phyloP scores from a whole-genome alignment of 2,113 vertebrate genomes.

The Mesoclemmys tuberculata region DNA sequence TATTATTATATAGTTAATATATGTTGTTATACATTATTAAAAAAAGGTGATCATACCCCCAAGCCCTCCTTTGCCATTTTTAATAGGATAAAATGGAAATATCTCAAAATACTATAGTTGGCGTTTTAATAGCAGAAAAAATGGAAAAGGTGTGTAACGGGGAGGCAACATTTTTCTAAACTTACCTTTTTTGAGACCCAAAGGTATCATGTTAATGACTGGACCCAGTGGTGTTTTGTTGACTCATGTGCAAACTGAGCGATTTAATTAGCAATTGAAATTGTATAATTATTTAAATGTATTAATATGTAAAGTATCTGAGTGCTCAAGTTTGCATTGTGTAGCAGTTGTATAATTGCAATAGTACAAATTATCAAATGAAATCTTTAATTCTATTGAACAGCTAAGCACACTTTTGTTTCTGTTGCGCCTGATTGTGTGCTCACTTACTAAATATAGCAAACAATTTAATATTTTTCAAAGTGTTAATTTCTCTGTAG shows the following conservation, averaged over 20 bases:
- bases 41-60: rapidly evolving
- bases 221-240: background rate
- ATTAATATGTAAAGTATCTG: background rate
- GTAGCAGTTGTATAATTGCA: background rate
- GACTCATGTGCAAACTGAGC: background rate
- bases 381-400: background rate
- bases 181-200: rapidly evolving
- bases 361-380: background rate
- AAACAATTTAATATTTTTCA: background rate
- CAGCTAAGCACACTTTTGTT: background rate
- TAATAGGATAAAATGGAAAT: background rate
- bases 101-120: background rate
- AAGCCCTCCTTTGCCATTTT: background rate
- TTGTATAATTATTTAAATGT: rapidly evolving
- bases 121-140: background rate
- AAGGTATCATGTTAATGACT: background rate
- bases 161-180: background rate
- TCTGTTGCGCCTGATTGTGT: background rate
- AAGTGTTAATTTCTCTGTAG: background rate
- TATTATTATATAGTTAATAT: too few relatives aligned
- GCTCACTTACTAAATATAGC: background rate
- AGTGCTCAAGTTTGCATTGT: background rate
- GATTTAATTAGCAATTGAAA: background rate
- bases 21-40: too few relatives aligned
- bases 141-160: background rate